Base-by-base conservation (phyloP, 2,797 vertebrate species). In the Smutsia temminckii region DNA sequence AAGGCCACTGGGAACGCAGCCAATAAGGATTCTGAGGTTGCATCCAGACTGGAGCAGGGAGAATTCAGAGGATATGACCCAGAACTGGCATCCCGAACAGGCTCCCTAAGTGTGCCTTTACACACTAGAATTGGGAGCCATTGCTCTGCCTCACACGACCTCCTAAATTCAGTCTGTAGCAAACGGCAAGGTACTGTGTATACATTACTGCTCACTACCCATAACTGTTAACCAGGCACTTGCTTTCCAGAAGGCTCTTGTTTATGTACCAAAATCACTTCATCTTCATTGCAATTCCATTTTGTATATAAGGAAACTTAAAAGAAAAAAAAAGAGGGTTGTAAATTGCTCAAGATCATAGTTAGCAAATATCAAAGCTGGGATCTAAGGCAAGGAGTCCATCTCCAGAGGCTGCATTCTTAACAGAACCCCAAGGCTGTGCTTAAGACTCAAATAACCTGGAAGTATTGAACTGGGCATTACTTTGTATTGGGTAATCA, bases 221-320 rank as follows among this genome's bases (percentile, higher is more conserved):
- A 74, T 37, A 87, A 87, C 5, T 61, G 21, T 40, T 89, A 69
- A 37, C 11, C 57, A 32, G 59, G 27, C 18, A 90, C 34, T 57
- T 92, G 59, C 6, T 79, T 63, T 63, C 59, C 14, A 37, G 23
- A 1, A 80, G 29, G 29, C 9, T 87, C 11, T 42, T 89, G 51
- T 61, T 75, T 69, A 85, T 55, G 81, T 55, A 80, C 17, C 46
- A 75, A 74, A 49, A 51, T 72, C 37, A 40, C 74, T n/a, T 27
- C 57, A 37, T 88, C 8, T 83, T 95, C 37, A 87, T 80, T 71
- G 59, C 8, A 85, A 86, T 85, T 93, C 64, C 78, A 61, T 89
- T 91, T 59, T 84, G 46, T 9, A 61, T 13, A 64, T 68, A 61
- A 37, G 11, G 18, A 90, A 85, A 66, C 25, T 57, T 3, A 21